Base-by-base conservation (phyloP, 2,888 invertebrate genomes). In the Baccha elongata region DNA sequence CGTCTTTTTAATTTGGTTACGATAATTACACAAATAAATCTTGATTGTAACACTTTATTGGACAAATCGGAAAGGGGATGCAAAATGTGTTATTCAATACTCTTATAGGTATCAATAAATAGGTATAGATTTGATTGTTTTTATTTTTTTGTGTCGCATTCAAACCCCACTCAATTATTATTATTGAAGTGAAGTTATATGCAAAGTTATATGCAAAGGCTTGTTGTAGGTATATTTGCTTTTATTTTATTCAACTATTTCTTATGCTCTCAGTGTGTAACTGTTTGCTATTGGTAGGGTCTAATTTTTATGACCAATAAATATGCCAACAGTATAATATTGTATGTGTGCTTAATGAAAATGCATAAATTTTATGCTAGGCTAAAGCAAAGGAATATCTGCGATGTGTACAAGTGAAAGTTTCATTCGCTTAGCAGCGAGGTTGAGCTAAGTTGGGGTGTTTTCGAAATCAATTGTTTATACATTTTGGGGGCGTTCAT, bases 291-390 rank as follows among this genome's bases (percentile, higher is more conserved):
- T 48, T 76, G 55, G 55, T 37, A 76, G 78, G 68, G 83, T 44
- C 60, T 83, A 83, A 83, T 78, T 83, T 83, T 83, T 83, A 83
- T 67, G 64, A 68, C 26, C 68, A 64, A 83, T 83, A 83, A 83
- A 83, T 83, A 73, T 78, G 78, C 78, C 78, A 83, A 78, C 72
- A 64, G 68, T 53, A 73, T 68, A 78, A 68, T 76, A 62, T 65
- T 64, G 21, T 58, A 40, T 52, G 17, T 58, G 32, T 60, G 58
- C 65, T 67, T 83, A 83, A 83, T 78, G 72, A 83, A 78, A 83
- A 83, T 78, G 62, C 78, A 83, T 83, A 83, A 83, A 83, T 83
- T 60, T 83, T 72, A 58, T 52, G 65, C 52, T 65, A 15, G 50
- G 48, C 69, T 40, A 13, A 64, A 55, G 50, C 7, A 32, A 6